Evolutionary conservation across 2,113 vertebrate genomes (phyloP).

Genomic region (Tragelaphus strepsiceros): DNA sequence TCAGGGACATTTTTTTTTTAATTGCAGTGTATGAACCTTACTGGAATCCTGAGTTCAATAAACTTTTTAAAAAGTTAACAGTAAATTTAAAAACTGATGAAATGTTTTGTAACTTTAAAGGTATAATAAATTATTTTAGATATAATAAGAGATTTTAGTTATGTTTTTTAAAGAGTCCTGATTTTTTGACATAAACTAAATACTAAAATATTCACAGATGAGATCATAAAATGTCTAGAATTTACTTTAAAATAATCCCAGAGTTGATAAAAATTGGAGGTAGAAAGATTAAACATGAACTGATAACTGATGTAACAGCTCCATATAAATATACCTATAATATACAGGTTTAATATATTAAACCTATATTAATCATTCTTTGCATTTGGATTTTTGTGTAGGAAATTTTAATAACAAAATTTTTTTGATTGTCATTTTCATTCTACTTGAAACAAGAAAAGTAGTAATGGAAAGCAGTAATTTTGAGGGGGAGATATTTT

Average conservation of each 20-base stretch:
- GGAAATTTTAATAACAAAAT: neutral
- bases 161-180: neutral
- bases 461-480: neutral
- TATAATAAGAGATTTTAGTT: neutral
- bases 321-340: neutral
- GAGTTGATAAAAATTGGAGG: neutral
- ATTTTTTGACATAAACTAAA: neutral
- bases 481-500: neutral
- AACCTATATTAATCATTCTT: neutral
- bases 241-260: neutral
- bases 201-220: neutral
- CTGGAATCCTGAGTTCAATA: neutral
- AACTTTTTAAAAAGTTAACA: neutral
- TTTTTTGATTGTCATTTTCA: neutral
- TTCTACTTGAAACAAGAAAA: neutral
- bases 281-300: conserved; percentile 3
- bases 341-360: neutral
- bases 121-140: neutral
- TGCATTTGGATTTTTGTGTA: accelerated
- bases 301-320: neutral
- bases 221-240: neutral
- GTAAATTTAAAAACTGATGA: neutral
- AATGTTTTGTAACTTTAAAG: neutral
- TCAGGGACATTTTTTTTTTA: neutral
- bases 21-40: neutral